These are phyloP conservation scores for Tachystola acroxantha DNA, from an alignment of 2,888 invertebrate genomes.

Conservation along the genomic window DNA sequence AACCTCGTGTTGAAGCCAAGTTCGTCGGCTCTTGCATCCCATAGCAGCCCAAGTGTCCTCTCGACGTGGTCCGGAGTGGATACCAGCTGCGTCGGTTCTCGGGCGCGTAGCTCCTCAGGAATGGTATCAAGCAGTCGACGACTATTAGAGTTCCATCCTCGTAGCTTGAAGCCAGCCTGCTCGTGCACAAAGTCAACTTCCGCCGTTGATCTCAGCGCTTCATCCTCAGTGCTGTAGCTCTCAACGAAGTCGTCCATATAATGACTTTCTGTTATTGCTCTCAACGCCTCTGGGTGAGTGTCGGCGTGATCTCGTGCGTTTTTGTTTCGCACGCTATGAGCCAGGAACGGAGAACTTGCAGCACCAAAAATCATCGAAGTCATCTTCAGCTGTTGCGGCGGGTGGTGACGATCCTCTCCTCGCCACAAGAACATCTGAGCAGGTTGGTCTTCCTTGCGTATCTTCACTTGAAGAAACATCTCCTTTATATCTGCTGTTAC, in stretches of 20 bases:
- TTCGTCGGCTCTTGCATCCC: background rate
- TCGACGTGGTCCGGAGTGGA: background rate
- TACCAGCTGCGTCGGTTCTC: too few relatives aligned
- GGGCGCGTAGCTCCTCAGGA: background rate
- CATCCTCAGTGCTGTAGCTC: background rate
- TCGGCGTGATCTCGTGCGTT: background rate
- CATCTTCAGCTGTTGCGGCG: background rate
- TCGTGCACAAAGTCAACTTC: background rate
- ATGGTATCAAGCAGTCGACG: too few relatives aligned
- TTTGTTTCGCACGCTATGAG: background rate
- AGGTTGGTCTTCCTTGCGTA: background rate
- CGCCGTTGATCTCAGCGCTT: background rate
- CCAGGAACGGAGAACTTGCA: background rate
- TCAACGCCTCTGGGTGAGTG: background rate
- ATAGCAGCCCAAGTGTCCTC: background rate
- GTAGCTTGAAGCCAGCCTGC: background rate
- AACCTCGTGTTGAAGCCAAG: background rate
- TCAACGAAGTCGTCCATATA: conserved; percentile 2
- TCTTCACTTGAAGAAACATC: background rate
- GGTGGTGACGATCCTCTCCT: background rate
- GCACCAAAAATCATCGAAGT: conserved; percentile 1
- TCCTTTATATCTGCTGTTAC: background rate
- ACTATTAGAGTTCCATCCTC: background rate
- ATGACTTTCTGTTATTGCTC: background rate
- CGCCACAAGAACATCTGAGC: conserved; percentile 1